Conservation (phyloP, 2,113 vertebrate genomes). For the Nicator chloris region DNA sequence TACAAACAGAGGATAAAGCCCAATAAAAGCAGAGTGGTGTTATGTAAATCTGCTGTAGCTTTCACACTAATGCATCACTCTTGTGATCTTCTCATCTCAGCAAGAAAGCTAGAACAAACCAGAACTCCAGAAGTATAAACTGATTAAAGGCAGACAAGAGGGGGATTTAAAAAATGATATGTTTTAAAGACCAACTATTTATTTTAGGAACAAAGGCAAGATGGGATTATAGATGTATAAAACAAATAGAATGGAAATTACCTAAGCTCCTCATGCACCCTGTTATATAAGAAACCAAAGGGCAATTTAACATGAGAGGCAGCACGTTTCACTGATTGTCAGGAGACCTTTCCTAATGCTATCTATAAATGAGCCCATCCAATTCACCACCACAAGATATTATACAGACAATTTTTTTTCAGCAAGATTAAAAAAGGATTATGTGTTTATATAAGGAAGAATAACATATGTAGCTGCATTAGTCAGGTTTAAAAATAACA, state of each 20-base stretch:
- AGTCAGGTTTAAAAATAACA: constrained; percentile 65
- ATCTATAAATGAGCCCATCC: not conserved
- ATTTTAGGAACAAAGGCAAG: constrained; percentile 40
- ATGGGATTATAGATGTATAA: constrained; percentile 15
- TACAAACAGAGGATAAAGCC: not conserved
- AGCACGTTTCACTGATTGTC: not conserved
- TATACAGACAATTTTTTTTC: constrained; percentile 13
- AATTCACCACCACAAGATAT: constrained; percentile 40
- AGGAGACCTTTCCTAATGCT: constrained; percentile 13
- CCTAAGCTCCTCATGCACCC: not conserved
- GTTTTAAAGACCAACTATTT: constrained; percentile 25
- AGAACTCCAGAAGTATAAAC: constrained; percentile 22
- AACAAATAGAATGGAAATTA: constrained; percentile 49
- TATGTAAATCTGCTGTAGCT: not conserved
- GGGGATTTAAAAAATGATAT: constrained; percentile 23
- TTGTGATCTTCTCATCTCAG: constrained; percentile 13
- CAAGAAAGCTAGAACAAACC: constrained; percentile 16
- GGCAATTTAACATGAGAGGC: not conserved
- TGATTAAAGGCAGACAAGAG: constrained; percentile 35
- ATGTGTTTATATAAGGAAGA: constrained; percentile 57
- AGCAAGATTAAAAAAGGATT: constrained; percentile 59
- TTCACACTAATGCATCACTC: not conserved
- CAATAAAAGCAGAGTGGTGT: not conserved
- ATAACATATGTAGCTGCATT: constrained; percentile 62
- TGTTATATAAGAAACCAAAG: constrained; percentile 34